These are phyloP conservation scores for Alloplasta piceator DNA, from an alignment of 2,888 invertebrate species.

Conservation along the genomic window DNA sequence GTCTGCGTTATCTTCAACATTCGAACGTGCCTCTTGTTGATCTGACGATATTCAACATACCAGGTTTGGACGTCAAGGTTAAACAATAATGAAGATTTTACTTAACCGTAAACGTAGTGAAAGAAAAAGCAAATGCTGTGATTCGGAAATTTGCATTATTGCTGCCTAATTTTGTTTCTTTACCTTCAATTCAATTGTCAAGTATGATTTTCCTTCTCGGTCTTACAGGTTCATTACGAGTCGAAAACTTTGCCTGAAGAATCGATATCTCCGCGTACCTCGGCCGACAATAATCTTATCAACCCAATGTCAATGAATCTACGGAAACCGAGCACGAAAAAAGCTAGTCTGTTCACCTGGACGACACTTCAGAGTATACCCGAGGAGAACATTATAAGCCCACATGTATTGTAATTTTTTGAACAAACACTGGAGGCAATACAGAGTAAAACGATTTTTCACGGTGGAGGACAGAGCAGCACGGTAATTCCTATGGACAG, in stretches of 20 bases:
- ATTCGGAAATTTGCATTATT: too few relatives aligned
- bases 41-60: too few relatives aligned
- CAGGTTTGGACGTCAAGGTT: slow-evolving; percentile 95
- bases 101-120: too few relatives aligned
- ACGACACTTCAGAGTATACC: too few relatives aligned
- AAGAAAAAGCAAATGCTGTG: too few relatives aligned
- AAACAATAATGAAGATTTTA: slow-evolving; percentile 29
- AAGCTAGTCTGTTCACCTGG: slow-evolving; percentile 96
- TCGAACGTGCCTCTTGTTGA: slow-evolving; percentile 87
- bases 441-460: too few relatives aligned
- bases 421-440: slow-evolving; percentile 99
- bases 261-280: too few relatives aligned
- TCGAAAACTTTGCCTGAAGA: too few relatives aligned
- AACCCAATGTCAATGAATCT: slow-evolving; percentile 73
- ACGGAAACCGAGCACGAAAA: slow-evolving; percentile 89
- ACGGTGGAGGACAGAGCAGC: slow-evolving; percentile 76
- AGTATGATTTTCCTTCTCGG: slow-evolving; percentile 22
- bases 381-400: slow-evolving; percentile 99
- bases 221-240: too few relatives aligned
- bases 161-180: not conserved
- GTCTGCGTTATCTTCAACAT: too few relatives aligned
- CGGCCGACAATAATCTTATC: too few relatives aligned
- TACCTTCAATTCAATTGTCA: slow-evolving; percentile 13
- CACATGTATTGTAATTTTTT: slow-evolving; percentile 97
- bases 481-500: slow-evolving; percentile 76